These are phyloP conservation scores for Neofelis nebulosa DNA, from an alignment of 2,113 vertebrate species.

Conservation along the genomic window DNA sequence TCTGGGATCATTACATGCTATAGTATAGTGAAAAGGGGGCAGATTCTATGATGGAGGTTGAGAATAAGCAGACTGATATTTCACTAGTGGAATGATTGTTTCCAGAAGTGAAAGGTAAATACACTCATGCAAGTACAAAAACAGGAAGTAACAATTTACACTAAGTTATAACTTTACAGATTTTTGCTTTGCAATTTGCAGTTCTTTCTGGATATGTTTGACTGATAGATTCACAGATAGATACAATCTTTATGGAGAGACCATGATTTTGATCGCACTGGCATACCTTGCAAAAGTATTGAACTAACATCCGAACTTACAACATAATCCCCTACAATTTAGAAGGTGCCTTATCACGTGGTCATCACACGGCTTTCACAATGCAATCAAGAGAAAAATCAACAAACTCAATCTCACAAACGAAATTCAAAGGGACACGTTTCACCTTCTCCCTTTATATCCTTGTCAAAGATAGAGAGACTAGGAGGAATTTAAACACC, in stretches of 20 bases:
- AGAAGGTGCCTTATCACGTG: background rate
- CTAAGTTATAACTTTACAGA: background rate
- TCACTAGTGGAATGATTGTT: background rate
- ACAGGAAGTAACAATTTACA: background rate
- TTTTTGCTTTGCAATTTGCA: slow-evolving; percentile 39
- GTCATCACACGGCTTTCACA: slow-evolving; percentile 23
- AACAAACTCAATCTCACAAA: slow-evolving; percentile 58
- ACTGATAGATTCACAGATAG: slow-evolving; percentile 23
- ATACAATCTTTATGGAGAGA: slow-evolving; percentile 33
- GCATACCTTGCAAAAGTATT: background rate
- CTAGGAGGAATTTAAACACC: slow-evolving; percentile 27
- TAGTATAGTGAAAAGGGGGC: background rate
- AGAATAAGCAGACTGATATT: background rate
- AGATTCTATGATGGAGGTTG: background rate
- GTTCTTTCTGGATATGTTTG: slow-evolving; percentile 55
- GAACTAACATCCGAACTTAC: slow-evolving; percentile 36
- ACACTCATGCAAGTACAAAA: background rate
- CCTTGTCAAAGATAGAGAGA: slow-evolving; percentile 47
- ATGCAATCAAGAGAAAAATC: slow-evolving; percentile 57
- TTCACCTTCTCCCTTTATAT: slow-evolving; percentile 52
- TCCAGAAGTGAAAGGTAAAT: background rate
- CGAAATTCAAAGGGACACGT: slow-evolving; percentile 56
- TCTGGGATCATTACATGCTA: background rate
- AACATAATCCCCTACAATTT: slow-evolving; percentile 47
- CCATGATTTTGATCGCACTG: background rate